phyloP scores from a whole-genome alignment of 2,888 invertebrate genomes.

The Drosophila prolongata region DNA sequence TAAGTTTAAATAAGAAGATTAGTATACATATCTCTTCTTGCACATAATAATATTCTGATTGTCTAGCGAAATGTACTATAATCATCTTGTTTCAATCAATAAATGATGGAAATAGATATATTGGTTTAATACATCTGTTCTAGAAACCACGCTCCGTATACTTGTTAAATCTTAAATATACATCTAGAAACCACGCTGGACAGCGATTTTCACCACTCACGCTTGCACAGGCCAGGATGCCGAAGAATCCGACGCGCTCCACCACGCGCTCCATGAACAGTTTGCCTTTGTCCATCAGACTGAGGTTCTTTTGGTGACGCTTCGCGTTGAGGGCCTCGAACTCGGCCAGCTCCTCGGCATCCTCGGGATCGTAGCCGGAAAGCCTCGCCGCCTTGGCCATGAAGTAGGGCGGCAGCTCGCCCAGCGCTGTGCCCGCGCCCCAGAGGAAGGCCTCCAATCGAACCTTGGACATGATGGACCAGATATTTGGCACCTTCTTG shows the following conservation, averaged over 20 bases:
- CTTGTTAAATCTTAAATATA: not conserved
- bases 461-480: slow-evolving; percentile 97
- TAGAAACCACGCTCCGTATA: too few relatives aligned
- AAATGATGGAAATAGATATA: too few relatives aligned
- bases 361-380: slow-evolving; percentile 87
- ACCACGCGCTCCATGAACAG: slow-evolving; percentile 94
- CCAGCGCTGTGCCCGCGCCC: slow-evolving; percentile 99
- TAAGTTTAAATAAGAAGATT: too few relatives aligned
- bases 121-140: too few relatives aligned
- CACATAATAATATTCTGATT: too few relatives aligned
- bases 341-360: slow-evolving; percentile 90
- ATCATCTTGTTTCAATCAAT: too few relatives aligned
- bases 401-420: slow-evolving; percentile 99
- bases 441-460: slow-evolving; percentile 98
- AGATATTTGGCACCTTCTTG: slow-evolving; percentile 90
- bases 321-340: slow-evolving; percentile 90
- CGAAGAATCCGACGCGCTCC: slow-evolving; percentile 96
- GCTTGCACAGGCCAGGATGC: slow-evolving; percentile 97
- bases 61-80: too few relatives aligned
- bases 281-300: slow-evolving; percentile 91
- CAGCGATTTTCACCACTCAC: slow-evolving; percentile 85
- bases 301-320: slow-evolving; percentile 86
- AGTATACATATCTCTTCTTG: too few relatives aligned
- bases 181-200: not conserved
- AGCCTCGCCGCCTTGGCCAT: slow-evolving; percentile 98